Evolutionary conservation across 2,113 vertebrate genomes (phyloP), one percentile per base, ranked within the genome.

Genomic region (Salvelinus sp.): DNA sequence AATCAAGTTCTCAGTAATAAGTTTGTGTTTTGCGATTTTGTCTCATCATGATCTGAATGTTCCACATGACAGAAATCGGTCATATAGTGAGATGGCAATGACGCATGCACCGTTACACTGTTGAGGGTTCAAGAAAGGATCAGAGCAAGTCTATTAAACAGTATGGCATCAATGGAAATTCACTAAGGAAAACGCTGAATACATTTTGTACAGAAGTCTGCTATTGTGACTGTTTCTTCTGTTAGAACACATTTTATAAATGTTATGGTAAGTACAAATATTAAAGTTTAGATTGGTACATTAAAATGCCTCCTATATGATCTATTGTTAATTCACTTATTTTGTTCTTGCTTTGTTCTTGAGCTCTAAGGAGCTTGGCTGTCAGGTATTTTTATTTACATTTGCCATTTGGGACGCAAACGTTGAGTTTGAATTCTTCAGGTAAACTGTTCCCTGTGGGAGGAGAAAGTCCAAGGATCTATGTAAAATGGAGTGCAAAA

Each of bases 181-280:
- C 47, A 73, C 79, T 71, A 76, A 77, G 75, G 48, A 54, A 33
- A 84, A 76, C 10, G 60, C 85, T 86, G 80, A 75, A 44, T 44
- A 44, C 38, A 44, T 85, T 89, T 89, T 92, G 91, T 91, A 92
- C 79, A 90, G 79, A 90, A 79, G 76, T 92, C 86, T 88, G 76
- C 88, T 87, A 77, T 85, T 92, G 90, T 92, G 85, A 87, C 83
- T 84, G 86, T 90, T 87, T 86, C 83, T 80, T 86, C 86, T 89
- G 87, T 90, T 90, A 84, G 76, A 86, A 89, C 85, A 90, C 84
- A 88, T 92, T 93, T 92, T 92, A 90, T 91, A 91, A 93, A 90
- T 92, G 90, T 91, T 88, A 44, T 44, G 9, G 38, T 44, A 91
- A 87, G 83, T 87, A 90, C 77, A 50, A 85, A 78, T 86, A 92